Percentiles rank a stretch among this genome's conserved stretches.
These are phyloP conservation scores for Drosophila equinoxialis DNA, from an alignment of 1,140 invertebrate genomes.

Conservation along the genomic window DNA sequence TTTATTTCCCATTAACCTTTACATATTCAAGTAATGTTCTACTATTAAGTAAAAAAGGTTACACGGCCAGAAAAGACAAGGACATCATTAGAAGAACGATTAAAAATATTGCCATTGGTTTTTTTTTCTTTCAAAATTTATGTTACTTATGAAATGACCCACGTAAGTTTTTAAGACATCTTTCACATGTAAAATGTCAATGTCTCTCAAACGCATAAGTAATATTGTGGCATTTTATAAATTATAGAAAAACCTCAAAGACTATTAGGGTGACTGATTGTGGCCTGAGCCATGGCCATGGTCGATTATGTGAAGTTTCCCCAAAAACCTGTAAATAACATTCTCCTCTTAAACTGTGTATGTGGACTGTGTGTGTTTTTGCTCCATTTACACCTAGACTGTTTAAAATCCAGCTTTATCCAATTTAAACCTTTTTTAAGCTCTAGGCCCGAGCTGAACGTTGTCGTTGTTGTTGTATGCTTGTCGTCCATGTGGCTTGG, in stretches of 20 bases:
- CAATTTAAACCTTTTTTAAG: constrained; percentile 68
- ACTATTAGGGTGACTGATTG: constrained; percentile 44
- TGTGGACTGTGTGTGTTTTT: constrained; percentile 11
- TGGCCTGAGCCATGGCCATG: constrained; percentile 17
- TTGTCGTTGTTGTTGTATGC: neutral
- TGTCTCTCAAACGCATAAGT: constrained; percentile 4
- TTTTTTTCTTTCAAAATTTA: no score
- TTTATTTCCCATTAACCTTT: no score
- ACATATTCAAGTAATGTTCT: no score
- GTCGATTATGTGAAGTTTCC: constrained; percentile 54
- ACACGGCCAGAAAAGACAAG: no score
- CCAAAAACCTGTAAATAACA: constrained; percentile 46
- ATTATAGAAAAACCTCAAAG: constrained; percentile 58
- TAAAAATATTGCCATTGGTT: no score
- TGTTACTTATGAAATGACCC: neutral
- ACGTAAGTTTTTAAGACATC: neutral
- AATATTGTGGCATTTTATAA: constrained; percentile 55
- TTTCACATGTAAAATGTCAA: neutral
- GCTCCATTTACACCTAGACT: constrained; percentile 56
- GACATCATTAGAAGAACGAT: no score
- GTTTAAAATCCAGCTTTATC: constrained; percentile 49
- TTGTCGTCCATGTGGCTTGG: constrained; percentile 1
- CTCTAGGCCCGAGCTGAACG: constrained; percentile 28
- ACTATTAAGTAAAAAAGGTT: no score
- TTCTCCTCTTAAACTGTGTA: neutral